Conservation (phyloP, 2,888 invertebrate genomes). For the Ceraclea dissimilis region DNA sequence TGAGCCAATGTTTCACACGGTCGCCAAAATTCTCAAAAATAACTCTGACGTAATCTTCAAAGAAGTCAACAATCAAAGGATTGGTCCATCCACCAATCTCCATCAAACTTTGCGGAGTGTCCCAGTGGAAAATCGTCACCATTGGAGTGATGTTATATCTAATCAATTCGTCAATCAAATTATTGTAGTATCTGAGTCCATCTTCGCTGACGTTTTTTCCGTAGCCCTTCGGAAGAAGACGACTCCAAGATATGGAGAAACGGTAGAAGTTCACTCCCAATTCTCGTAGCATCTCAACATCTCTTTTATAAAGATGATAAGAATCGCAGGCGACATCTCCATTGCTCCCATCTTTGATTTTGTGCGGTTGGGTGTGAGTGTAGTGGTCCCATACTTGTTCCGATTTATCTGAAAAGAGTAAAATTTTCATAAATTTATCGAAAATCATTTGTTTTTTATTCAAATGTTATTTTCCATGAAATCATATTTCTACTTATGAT, state of each 20-base stretch:
- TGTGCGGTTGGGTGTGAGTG: slow-evolving; percentile 46
- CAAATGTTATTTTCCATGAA: too few relatives aligned
- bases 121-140: slow-evolving; percentile 61
- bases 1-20: slow-evolving; percentile 50
- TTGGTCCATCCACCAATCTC: slow-evolving; percentile 52
- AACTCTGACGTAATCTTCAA: slow-evolving; percentile 52
- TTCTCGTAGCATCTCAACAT: slow-evolving; percentile 48
- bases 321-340: slow-evolving; percentile 61
- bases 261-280: slow-evolving; percentile 52
- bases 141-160: slow-evolving; percentile 50
- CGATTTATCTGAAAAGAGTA: slow-evolving; percentile 45
- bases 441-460: neutral
- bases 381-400: slow-evolving; percentile 63
- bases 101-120: slow-evolving; percentile 45
- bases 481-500: too few relatives aligned
- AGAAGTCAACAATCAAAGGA: slow-evolving; percentile 51
- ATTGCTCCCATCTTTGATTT: slow-evolving; percentile 47
- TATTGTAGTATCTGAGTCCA: slow-evolving; percentile 53
- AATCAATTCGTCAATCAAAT: slow-evolving; percentile 50
- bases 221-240: slow-evolving; percentile 56
- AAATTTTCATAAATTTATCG: too few relatives aligned
- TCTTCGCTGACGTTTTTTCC: slow-evolving; percentile 38
- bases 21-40: slow-evolving; percentile 43
- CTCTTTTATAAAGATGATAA: slow-evolving; percentile 55
- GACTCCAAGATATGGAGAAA: slow-evolving; percentile 60